Conservation (phyloP, 2,888 invertebrate species). For the Acrobasis repandana region DNA sequence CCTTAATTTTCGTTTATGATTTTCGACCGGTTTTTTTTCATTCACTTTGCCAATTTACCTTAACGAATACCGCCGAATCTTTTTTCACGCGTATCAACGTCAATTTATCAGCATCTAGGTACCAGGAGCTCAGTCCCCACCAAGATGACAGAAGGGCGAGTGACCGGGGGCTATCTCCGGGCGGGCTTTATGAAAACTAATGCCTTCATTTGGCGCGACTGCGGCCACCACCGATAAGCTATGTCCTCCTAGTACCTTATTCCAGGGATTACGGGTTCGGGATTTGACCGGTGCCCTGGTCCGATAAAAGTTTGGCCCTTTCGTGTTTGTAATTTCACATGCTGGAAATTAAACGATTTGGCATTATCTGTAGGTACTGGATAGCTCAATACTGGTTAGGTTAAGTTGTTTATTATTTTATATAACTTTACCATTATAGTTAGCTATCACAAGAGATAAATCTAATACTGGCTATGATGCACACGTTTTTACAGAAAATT, state of each 20-base stretch:
- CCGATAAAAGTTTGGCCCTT: slow-evolving; percentile 68
- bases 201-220: slow-evolving; percentile 78
- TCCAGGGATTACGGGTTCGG: slow-evolving; percentile 74
- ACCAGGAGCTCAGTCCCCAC: slow-evolving; percentile 55
- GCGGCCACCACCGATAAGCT: slow-evolving; percentile 73
- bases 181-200: slow-evolving; percentile 80
- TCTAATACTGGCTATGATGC: too few species aligned
- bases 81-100: slow-evolving; percentile 41
- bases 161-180: slow-evolving; percentile 69
- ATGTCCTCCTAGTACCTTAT: slow-evolving; percentile 73
- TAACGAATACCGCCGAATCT: slow-evolving; percentile 1
- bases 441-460: too few species aligned
- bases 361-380: not conserved
- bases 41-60: not conserved
- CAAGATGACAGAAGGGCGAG: slow-evolving; percentile 45
- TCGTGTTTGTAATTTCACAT: slow-evolving; percentile 65
- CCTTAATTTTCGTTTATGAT: too few species aligned
- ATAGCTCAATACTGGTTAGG: not conserved
- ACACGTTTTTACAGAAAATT: too few species aligned
- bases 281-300: slow-evolving; percentile 53
- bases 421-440: not conserved
- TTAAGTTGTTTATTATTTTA: not conserved
- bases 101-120: slow-evolving; percentile 57
- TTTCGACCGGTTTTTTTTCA: not conserved
- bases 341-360: slow-evolving; percentile 44